phyloP scores from a whole-genome alignment of 2,797 vertebrate species.

The Dipus sagitta region DNA sequence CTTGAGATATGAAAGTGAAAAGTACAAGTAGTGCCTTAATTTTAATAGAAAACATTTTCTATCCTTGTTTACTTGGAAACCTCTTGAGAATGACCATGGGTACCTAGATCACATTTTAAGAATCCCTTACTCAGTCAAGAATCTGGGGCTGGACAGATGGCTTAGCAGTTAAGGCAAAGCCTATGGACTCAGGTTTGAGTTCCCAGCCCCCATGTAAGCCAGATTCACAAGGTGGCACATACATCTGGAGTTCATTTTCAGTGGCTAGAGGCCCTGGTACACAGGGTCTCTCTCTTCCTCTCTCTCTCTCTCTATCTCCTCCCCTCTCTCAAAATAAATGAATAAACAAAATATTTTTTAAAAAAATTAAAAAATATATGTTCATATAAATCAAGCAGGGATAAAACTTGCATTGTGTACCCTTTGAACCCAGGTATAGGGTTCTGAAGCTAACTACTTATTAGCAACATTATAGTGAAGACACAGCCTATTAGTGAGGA shows the following conservation, averaged over 20 bases:
- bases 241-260: too few relatives aligned
- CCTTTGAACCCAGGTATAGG: neutral
- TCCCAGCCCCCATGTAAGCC: too few relatives aligned
- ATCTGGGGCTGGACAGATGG: neutral
- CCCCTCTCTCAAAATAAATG: too few relatives aligned
- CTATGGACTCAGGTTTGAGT: too few relatives aligned
- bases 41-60: constrained; percentile 15
- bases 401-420: neutral
- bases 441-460: constrained; percentile 17
- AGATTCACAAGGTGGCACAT: too few relatives aligned
- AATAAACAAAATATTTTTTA: too few relatives aligned
- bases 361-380: neutral
- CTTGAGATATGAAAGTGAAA: neutral
- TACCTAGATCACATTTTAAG: neutral
- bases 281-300: too few relatives aligned
- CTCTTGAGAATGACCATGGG: neutral
- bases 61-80: neutral
- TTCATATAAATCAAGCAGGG: neutral
- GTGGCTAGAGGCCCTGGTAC: too few relatives aligned
- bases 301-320: too few relatives aligned
- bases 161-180: too few relatives aligned
- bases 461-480: neutral
- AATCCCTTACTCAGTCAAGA: neutral
- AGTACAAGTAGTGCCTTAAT: neutral
- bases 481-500: neutral